Base-by-base conservation (phyloP, 2,113 vertebrate species). In the Ciconia stormi region DNA sequence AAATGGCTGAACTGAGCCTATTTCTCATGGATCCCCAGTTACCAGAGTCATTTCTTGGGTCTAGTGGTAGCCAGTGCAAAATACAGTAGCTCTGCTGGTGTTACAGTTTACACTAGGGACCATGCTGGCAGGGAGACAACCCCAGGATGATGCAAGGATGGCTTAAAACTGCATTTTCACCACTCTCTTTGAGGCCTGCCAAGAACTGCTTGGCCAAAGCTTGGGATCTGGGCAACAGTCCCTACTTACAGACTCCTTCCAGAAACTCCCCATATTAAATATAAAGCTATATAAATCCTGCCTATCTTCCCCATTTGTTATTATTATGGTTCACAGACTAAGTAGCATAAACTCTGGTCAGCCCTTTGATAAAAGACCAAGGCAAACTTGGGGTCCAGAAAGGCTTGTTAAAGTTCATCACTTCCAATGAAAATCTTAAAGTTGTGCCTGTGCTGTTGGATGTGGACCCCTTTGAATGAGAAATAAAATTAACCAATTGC, bases 91-190 rank as follows among this genome's bases (percentile, higher is more conserved):
- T 78, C 58, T 93, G 81, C 47, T 90, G 72, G 81, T 95, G 82
- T 80, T 95, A 52, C 46, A 85, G 36, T 89, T 97, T 95, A 91
- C 83, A 55, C 40, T 13, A 38, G 95, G 89, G 91, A 94, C 49
- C 29, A 14, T 3, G 6, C 42, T 96, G 95, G 73, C 95, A 93
- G 70, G 70, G 53, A 87, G 81, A 80, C 70, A 95, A 77, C 25
- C 61, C 34, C 34, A 26, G 83, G 73, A 95, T 95, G 94, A 94
- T 90, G 95, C 92, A 96, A 95, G 84, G 93, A 90, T 76, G 62
- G 89, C 77, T 92, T 91, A 91, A 91, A 94, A 70, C 94, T 95
- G 89, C 62, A 58, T 91, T 96, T 96, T 95, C 87, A 97, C 91
- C 89, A 94, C 46, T 70, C 87, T 90, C 53, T 82, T 65, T 79